Evolutionary conservation across 2,113 vertebrate species (phyloP), one percentile per base, ranked within the genome.

Genomic region (Hepsetus odoe): DNA sequence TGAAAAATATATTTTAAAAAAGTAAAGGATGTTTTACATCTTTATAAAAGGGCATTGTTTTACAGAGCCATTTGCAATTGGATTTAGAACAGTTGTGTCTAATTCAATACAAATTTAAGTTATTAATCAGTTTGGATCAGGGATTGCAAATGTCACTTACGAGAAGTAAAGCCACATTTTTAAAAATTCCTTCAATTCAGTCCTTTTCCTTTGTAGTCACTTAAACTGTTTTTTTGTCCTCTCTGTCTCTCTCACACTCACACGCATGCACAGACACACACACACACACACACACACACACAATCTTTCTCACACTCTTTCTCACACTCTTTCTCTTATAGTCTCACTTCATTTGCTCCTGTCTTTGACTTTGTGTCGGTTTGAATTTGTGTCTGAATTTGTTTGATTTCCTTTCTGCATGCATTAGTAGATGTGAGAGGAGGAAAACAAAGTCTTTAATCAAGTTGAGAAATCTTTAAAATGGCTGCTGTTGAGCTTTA

Each of bases 391-490:
- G n/a, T n/a, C n/a, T n/a, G n/a, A n/a, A n/a, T n/a, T n/a, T n/a
- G n/a, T n/a, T n/a, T n/a, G n/a, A n/a, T n/a, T n/a, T n/a, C n/a
- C 55, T 58, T 8, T 66, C 42, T 76, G 77, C 81, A 32, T 85
- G 82, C n/a, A 11, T 85, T 82, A 88, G 86, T 79, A 88, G 84
- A 76, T 78, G 81, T 72, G 80, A 84, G 88, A 86, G 42, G 16
- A 16, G n/a, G 22, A 20, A 33, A 32, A 58, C 44, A 33, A 72
- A 26, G 8, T 30, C 13, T 67, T 30, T 67, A 30, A 58, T 3
- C 0, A 2, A 69, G 26, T 12, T 13, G 1, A 1, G 53, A 30
- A 18, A 18, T 18, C 35, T 68, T 61, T 18, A 32, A 26, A 42
- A 20, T 35, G 38, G 42, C 13, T 51, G 38, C 56, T 71, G 40